Evolutionary conservation across 2,113 vertebrate genomes (phyloP).

Genomic region (Zonotrichia leucophrys): DNA sequence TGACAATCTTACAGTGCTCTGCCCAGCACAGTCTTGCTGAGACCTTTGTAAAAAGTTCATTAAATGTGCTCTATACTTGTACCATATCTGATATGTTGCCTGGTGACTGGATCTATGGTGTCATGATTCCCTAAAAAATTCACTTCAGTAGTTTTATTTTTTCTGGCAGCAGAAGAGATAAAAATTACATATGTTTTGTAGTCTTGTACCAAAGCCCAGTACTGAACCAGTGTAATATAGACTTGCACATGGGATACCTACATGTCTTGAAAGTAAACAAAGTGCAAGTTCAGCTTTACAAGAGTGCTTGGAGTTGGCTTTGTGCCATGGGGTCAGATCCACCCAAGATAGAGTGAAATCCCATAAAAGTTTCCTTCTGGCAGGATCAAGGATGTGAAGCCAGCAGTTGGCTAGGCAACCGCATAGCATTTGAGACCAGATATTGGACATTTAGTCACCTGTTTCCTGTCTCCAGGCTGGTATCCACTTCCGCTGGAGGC

Average conservation of each 20-base stretch:
- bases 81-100: not conserved
- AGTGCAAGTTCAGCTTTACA: not conserved
- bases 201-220: not conserved
- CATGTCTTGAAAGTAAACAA: not conserved
- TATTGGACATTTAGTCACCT: not conserved
- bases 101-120: not conserved
- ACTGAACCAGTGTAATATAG: not conserved
- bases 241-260: not conserved
- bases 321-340: not conserved
- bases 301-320: not conserved
- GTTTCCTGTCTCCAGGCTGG: not conserved
- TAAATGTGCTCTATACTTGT: not conserved
- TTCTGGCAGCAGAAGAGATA: not conserved
- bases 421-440: not conserved
- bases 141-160: not conserved
- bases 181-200: not conserved
- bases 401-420: not conserved
- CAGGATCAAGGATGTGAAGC: not conserved
- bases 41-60: not conserved
- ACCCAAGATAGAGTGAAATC: not conserved
- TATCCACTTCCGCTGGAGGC: not conserved
- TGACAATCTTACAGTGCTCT: not conserved
- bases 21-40: not conserved
- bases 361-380: not conserved
- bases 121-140: not conserved